Evolutionary conservation across 2,888 invertebrate species (phyloP), one percentile per base, ranked within the genome.

Genomic region (Camptogramma bilineatum): DNA sequence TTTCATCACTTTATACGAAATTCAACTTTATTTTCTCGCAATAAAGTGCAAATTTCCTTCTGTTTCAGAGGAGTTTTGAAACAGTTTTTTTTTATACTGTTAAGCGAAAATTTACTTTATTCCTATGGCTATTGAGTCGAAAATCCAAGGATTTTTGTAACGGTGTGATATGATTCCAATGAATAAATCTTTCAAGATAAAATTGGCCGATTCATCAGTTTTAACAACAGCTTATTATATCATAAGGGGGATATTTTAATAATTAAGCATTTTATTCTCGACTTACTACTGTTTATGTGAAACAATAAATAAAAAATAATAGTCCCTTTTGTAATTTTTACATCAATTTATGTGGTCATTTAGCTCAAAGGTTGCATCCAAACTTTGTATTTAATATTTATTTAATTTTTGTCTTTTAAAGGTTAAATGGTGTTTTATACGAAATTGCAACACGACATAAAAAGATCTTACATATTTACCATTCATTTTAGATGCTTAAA

Each of bases 171-270:
- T 47, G 34, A 47, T 60, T 60, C 39, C 47, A 47, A 21, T 48
- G 28, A 57, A 70, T 62, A 70, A 70, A 73, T 73, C 66, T 68
- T 72, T 78, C 68, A 73, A 71, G 69, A 72, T 73, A 70, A 78
- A 81, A 84, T 82, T 82, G 79, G 72, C 64, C 80, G 74, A 83
- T 85, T 78, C 75, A 80, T 83, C 80, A 83, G 69, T 69, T 66
- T 75, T 71, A 79, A 81, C 76, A 80, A 82, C 76, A 69, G 67
- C 62, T 73, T 70, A 71, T 75, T 77, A 69, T 73, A 71, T 69
- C 16, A 48, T 17, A 60, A 34, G 42, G 13, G 59, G 39, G 10
- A 5, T 53, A 34, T 44, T 17, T 5, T 13, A 24, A 39, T 34
- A 17, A 60, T 52, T 60, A 53, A 34, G 52, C 39, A 53, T 60